A percentile compares a stretch with the other conserved stretches of the same genome.
Conservation (phyloP, 2,113 vertebrate genomes). For the Alligator sinensis region DNA sequence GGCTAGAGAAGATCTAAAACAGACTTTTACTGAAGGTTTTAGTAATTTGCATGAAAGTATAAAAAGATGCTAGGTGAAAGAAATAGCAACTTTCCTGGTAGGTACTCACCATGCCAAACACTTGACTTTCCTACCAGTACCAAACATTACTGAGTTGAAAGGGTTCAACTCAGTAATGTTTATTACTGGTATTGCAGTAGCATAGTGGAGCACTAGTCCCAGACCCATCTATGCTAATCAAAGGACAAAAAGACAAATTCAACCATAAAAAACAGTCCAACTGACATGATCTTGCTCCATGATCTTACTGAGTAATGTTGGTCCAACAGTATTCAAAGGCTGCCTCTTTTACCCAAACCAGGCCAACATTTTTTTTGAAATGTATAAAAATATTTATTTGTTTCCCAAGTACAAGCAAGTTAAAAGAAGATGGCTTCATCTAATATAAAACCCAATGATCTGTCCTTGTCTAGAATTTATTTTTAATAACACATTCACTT, state of each 20-base stretch:
- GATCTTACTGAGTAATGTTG: not conserved
- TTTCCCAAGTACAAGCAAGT: slow-evolving; percentile 12
- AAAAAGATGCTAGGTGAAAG: not conserved
- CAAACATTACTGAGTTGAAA: too few species aligned
- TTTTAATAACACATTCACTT: slow-evolving; percentile 9
- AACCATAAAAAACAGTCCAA: not conserved
- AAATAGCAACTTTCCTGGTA: not conserved
- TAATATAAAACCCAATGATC: slow-evolving; percentile 6
- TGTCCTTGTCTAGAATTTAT: slow-evolving; percentile 30
- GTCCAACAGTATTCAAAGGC: not conserved
- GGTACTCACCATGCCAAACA: not conserved
- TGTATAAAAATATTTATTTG: not conserved
- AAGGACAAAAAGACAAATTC: not conserved
- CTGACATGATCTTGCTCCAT: not conserved
- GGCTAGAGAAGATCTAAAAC: not conserved
- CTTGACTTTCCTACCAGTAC: not conserved
- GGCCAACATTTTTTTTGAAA: not conserved
- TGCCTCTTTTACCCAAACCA: slow-evolving; percentile 7
- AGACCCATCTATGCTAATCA: not conserved
- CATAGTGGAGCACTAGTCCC: not conserved
- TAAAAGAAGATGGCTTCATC: slow-evolving; percentile 26
- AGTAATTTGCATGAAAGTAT: not conserved
- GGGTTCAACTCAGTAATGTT: not conserved
- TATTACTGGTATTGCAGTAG: not conserved
- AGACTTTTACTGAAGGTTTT: not conserved